Base-by-base conservation (phyloP, 2,888 invertebrate genomes). In the Lamellibrachia satsuma region DNA sequence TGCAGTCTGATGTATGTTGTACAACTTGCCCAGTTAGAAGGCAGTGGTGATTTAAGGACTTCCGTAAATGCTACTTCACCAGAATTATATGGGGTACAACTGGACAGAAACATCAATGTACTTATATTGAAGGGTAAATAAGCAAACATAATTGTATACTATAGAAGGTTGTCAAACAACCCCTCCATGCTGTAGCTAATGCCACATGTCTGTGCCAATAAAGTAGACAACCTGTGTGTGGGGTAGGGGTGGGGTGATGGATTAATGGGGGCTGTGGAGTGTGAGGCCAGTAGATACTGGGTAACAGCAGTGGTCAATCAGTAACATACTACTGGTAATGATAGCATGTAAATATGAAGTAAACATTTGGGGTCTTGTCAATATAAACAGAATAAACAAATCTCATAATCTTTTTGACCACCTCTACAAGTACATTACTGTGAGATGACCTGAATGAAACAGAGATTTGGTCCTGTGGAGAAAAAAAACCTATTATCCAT, bases 171-270 rank as follows among this genome's bases (percentile, higher is more conserved):
- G 75, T 75, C 22, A 75, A 75, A n/a, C 75, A 75, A 6, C 75
- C 15, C 6, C 75, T 75, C 75, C 75, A 75, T n/a, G n/a, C 2
- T 15, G 75, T 9, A 75, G 75, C 75, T n/a, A 75, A 11, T 75
- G 75, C 75, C 75, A 75, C 75, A 75, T 75, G n/a, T 75, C 75
- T 75, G 75, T 75, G 75, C 75, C 75, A 75, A 75, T 75, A 75
- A 75, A 22, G 22, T n/a, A 75, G 75, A 75, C 75, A 75, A 75
- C 15, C n/a, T 75, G 15, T n/a, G 22, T 22, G 15, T 75, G 22
- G 75, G 60, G 75, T 11, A 6, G 22, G 75, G 75, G 11, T 11
- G 75, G 15, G 75, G n/a, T 75, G 75, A 75, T 75, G 75, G 75
- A 75, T 75, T 75, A 75, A 75, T 75, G 75, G 22, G 75, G 75